Conservation (phyloP, 2,888 invertebrate species). For the Campaea margaritaria region DNA sequence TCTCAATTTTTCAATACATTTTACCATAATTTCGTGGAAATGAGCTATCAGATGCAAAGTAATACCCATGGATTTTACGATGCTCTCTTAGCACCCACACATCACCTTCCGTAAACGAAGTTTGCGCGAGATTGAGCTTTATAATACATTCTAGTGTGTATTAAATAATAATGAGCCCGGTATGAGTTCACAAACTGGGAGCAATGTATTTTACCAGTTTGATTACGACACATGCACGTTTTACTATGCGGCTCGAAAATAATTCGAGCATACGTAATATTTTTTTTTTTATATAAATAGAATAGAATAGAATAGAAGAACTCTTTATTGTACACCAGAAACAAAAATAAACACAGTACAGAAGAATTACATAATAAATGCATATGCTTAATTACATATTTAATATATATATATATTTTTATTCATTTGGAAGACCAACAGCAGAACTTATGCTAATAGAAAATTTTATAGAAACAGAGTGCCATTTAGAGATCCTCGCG, state of each 20-base stretch:
- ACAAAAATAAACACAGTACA: too few relatives aligned
- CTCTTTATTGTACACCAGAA: too few relatives aligned
- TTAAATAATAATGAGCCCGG: constrained; percentile 22
- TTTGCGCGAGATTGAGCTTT: constrained; percentile 20
- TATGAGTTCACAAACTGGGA: constrained; percentile 16
- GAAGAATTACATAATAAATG: too few relatives aligned
- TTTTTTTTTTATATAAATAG: too few relatives aligned
- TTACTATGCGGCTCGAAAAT: neutral
- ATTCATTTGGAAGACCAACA: too few relatives aligned
- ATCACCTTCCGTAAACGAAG: constrained; percentile 13
- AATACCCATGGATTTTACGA: constrained; percentile 11
- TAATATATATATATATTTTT: too few relatives aligned
- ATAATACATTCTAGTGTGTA: constrained; percentile 18
- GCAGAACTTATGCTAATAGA: too few relatives aligned
- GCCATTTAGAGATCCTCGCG: too few relatives aligned
- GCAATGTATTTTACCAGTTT: constrained; percentile 13
- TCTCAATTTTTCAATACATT: too few relatives aligned
- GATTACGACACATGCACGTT: constrained; percentile 5
- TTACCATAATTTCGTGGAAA: constrained; percentile 4
- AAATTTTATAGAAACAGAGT: too few relatives aligned
- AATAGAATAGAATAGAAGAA: too few relatives aligned
- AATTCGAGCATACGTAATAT: neutral
- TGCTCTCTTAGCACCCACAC: neutral
- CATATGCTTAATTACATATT: too few relatives aligned
- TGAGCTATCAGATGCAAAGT: constrained; percentile 22